A percentile compares a stretch with the other conserved stretches of the same genome.
phyloP scores from a whole-genome alignment of 2,113 vertebrate genomes.

The Chunga burmeisteri region DNA sequence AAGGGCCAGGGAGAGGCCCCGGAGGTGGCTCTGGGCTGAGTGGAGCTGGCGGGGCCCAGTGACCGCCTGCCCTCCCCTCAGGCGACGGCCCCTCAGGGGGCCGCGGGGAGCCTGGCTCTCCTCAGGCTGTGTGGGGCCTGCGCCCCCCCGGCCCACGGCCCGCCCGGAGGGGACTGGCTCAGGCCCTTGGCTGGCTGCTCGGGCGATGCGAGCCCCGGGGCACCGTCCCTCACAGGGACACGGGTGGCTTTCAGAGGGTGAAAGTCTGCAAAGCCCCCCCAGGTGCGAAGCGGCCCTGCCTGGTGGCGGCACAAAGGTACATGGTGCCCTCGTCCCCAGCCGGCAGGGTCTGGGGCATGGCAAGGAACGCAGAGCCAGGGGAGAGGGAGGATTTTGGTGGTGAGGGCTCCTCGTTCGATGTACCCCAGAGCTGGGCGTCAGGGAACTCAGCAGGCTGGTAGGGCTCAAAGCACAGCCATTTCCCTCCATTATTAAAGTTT shows the following conservation, averaged over 20 bases:
- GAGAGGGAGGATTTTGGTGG: neutral
- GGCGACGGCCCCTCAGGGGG: neutral
- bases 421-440: neutral
- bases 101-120: no score
- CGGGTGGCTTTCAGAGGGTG: neutral
- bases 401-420: accelerated
- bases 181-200: no score
- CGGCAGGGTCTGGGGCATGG: accelerated
- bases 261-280: neutral
- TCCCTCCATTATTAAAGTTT: neutral
- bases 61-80: neutral
- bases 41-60: neutral
- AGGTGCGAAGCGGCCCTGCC: neutral
- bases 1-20: no score
- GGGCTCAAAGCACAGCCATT: neutral
- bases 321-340: accelerated
- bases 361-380: accelerated
- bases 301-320: neutral
- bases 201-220: accelerated
- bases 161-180: neutral
- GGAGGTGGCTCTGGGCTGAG: no score
- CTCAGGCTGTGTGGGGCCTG: accelerated
- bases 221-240: accelerated
- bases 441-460: neutral
- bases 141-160: neutral